Evolutionary conservation across 2,113 vertebrate genomes (phyloP).

Genomic region (Oryctolagus cuniculus): DNA sequence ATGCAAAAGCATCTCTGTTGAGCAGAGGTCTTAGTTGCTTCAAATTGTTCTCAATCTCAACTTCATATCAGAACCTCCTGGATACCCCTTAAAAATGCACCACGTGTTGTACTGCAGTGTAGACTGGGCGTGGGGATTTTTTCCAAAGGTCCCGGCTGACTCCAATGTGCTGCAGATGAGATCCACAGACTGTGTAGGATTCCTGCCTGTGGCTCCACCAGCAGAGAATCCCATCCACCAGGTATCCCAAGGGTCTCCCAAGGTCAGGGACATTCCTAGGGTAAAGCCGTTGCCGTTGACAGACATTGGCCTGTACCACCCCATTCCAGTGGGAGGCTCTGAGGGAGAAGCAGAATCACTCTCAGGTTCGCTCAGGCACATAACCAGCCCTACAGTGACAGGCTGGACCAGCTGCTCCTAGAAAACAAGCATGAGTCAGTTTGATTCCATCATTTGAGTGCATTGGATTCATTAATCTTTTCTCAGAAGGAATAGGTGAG

Average conservation of each 20-base stretch:
- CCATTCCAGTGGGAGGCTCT: neutral
- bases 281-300: neutral
- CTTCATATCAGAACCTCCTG: neutral
- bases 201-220: neutral
- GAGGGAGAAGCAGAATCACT: neutral
- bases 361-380: neutral
- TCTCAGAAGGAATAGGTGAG: neutral
- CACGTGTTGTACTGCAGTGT: no score
- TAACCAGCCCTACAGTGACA: neutral
- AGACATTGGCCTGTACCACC: accelerated
- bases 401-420: neutral
- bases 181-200: no score
- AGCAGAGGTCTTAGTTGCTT: neutral
- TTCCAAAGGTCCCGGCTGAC: neutral
- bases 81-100: neutral
- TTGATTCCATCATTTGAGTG: neutral
- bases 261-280: neutral
- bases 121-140: no score
- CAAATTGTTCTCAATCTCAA: neutral
- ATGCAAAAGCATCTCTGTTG: neutral
- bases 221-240: neutral
- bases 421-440: neutral
- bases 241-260: neutral
- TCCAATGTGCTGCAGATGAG: accelerated
- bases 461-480: neutral